These are phyloP conservation scores for Bradypodion pumilum DNA, from an alignment of 2,797 vertebrate genomes.

Conservation along the genomic window DNA sequence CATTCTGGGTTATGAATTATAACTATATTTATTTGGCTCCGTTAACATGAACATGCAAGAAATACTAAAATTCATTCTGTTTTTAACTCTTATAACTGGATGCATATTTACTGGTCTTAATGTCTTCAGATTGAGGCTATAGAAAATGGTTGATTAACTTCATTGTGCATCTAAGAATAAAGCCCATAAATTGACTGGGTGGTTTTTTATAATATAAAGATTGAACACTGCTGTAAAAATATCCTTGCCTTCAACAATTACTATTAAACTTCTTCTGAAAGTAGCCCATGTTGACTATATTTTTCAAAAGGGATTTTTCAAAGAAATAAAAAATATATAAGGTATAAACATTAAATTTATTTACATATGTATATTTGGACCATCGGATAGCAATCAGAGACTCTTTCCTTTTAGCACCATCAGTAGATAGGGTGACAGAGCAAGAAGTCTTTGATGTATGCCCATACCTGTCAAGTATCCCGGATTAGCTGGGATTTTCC, in stretches of 20 bases:
- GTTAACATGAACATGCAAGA: conserved; percentile 36
- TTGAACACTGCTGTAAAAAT: conserved; percentile 38
- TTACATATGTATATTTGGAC: not conserved
- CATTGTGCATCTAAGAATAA: conserved; percentile 56
- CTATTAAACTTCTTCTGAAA: conserved; percentile 38
- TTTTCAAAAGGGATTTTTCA: conserved; percentile 8
- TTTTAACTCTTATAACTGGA: conserved; percentile 40
- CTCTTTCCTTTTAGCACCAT: not conserved
- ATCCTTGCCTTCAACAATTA: conserved; percentile 52
- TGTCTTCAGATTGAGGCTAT: conserved; percentile 52
- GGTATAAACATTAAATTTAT: conserved; percentile 22
- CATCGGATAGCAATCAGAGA: not conserved
- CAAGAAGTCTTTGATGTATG: not conserved
- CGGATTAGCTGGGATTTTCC: too few relatives aligned
- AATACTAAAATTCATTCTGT: conserved; percentile 50
- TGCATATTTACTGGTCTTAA: conserved; percentile 55
- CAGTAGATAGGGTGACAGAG: not conserved
- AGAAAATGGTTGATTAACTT: conserved; percentile 55
- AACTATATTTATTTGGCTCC: conserved; percentile 21
- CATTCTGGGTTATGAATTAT: not conserved
- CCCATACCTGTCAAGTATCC: too few relatives aligned
- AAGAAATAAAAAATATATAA: conserved; percentile 40
- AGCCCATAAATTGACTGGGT: conserved; percentile 46
- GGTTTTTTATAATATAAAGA: conserved; percentile 44
- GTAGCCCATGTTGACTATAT: not conserved